These are phyloP conservation scores for Cryptoprocta ferox DNA, from an alignment of 2,797 vertebrate genomes.

Conservation along the genomic window DNA sequence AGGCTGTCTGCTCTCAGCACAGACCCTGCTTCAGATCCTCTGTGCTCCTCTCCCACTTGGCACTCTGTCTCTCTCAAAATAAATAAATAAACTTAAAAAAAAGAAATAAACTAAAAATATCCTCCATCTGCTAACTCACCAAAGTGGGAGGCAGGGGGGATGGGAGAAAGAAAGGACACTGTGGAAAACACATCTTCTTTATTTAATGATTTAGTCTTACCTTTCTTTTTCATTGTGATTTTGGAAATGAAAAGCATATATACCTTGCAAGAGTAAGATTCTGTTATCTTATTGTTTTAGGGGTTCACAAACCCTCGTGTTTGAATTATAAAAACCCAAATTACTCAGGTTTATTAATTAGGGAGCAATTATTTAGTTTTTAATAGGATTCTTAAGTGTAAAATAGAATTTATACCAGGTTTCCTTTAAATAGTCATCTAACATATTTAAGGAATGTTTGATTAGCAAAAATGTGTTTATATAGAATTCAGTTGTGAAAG, in stretches of 20 bases:
- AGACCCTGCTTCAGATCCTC: too few relatives aligned
- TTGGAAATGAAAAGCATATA: background rate
- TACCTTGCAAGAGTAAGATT: background rate
- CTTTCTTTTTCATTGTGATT: background rate
- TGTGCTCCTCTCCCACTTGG: too few relatives aligned
- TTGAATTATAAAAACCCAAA: conserved; percentile 4
- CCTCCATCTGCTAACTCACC: background rate
- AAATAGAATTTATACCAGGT: background rate
- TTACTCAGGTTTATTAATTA: conserved; percentile 31
- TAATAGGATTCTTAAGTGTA: conserved; percentile 4
- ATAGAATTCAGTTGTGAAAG: conserved; percentile 8
- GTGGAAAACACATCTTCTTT: background rate
- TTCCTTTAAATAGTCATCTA: conserved; percentile 33
- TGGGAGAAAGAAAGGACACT: background rate
- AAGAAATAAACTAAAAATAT: background rate
- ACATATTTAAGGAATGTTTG: background rate
- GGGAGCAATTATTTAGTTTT: background rate
- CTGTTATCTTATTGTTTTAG: background rate
- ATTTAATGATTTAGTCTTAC: background rate
- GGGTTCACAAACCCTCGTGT: background rate
- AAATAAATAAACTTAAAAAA: too few relatives aligned
- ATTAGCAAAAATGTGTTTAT: background rate
- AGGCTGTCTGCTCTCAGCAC: too few relatives aligned
- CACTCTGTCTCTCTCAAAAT: too few relatives aligned
- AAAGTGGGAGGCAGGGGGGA: background rate